Conservation (phyloP, 2,113 vertebrate species). For the Loxodonta africana region DNA sequence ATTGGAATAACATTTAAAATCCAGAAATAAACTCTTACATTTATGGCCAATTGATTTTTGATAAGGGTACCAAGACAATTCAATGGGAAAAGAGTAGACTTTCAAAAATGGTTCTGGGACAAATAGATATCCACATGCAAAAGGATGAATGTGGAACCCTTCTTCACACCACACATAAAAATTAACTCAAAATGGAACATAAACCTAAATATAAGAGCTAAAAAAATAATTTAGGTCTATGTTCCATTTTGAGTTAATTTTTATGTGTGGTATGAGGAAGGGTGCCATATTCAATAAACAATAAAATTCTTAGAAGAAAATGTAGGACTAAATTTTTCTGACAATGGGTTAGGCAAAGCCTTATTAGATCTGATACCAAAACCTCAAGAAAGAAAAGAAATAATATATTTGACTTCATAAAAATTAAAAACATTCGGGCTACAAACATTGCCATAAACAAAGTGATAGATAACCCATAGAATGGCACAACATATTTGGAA, state of each 20-base stretch:
- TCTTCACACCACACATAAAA: neutral
- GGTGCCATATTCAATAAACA: no score
- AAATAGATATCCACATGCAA: neutral
- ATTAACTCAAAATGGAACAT: neutral
- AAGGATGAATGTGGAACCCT: neutral
- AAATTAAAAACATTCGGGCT: neutral
- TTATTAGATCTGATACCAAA: neutral
- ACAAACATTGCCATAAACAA: neutral
- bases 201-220: neutral
- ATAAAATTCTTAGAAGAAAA: neutral
- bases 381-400: neutral
- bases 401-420: neutral
- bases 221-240: neutral
- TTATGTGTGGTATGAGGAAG: no score
- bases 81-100: neutral
- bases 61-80: neutral
- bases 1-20: no score
- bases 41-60: neutral
- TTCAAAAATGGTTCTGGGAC: neutral
- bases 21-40: no score
- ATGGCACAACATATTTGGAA: neutral
- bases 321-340: neutral
- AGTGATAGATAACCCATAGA: slow-evolving; percentile 19
- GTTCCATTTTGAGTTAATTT: no score
- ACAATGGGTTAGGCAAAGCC: neutral